phyloP scores from a whole-genome alignment of 2,113 vertebrate species.

The Beaufortia kweichowensis region DNA sequence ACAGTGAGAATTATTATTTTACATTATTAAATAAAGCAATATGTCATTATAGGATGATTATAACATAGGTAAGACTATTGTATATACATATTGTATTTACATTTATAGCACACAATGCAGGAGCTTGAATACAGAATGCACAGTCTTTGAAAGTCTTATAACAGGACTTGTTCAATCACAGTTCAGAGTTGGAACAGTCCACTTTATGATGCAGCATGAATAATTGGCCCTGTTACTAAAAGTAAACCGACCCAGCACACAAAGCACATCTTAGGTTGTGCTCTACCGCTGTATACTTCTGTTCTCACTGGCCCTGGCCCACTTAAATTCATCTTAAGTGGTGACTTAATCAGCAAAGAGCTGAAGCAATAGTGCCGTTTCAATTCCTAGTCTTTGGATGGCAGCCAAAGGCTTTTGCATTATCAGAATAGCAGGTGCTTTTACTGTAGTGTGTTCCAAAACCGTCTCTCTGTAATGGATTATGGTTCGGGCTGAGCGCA shows the following conservation, averaged over 20 bases:
- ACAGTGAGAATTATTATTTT: no score
- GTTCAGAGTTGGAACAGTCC: background rate
- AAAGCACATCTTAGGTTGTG: background rate
- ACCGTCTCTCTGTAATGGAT: background rate
- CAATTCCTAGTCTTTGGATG: conserved; percentile 18
- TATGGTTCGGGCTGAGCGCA: background rate
- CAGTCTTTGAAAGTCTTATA: background rate
- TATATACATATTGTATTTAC: no score
- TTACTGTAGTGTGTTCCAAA: background rate
- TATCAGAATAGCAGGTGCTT: conserved; percentile 19
- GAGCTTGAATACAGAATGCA: background rate
- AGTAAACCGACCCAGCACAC: background rate
- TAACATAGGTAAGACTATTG: no score
- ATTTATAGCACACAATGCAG: background rate
- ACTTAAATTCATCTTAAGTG: background rate
- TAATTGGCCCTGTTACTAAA: conserved; percentile 7
- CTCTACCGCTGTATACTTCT: background rate
- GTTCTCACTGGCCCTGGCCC: conserved; percentile 18
- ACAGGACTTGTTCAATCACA: no score
- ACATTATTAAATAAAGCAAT: no score
- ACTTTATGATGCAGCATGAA: background rate
- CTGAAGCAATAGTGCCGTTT: conserved; percentile 23
- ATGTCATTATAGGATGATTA: no score
- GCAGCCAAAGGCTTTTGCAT: conserved; percentile 24
- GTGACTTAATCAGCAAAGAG: conserved; percentile 22